These are phyloP conservation scores for Hormiphora californensis DNA, from an alignment of 37 sponge, comb jelly and placozoan genomes.

Conservation along the genomic window DNA sequence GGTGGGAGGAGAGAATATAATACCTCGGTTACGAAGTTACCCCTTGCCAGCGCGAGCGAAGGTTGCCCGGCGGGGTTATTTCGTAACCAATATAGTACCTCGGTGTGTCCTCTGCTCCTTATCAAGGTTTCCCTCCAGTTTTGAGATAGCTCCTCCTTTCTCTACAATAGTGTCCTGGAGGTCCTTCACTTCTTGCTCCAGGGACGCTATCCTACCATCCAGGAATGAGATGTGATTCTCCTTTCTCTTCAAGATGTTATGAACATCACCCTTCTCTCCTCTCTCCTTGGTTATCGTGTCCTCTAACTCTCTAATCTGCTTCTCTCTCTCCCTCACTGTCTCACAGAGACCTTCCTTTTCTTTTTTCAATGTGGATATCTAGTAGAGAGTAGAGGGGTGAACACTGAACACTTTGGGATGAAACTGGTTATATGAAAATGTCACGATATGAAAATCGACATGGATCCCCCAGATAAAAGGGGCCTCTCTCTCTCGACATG, in stretches of 20 bases:
- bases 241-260: not conserved
- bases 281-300: not conserved
- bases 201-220: not conserved
- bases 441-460: too few species aligned
- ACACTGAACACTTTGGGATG: not conserved
- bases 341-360: not conserved
- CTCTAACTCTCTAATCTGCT: not conserved
- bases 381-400: not conserved
- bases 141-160: not conserved
- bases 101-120: constrained; percentile 25
- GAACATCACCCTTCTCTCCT: constrained; percentile 14
- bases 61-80: too few species aligned
- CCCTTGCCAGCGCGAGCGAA: not conserved
- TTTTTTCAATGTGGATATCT: not conserved
- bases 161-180: constrained; percentile 24
- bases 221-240: not conserved
- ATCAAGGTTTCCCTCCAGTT: constrained; percentile 49
- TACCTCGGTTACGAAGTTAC: not conserved
- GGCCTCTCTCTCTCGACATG: too few species aligned
- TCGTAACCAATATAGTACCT: too few species aligned
- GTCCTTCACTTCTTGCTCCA: constrained; percentile 5
- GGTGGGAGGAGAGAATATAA: not conserved
- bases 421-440: too few species aligned
- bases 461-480: too few species aligned
- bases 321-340: not conserved